Evolutionary conservation across 23 tunicate species (phyloP), one percentile per base, ranked within the genome.

Genomic region (Ciona savignyi): DNA sequence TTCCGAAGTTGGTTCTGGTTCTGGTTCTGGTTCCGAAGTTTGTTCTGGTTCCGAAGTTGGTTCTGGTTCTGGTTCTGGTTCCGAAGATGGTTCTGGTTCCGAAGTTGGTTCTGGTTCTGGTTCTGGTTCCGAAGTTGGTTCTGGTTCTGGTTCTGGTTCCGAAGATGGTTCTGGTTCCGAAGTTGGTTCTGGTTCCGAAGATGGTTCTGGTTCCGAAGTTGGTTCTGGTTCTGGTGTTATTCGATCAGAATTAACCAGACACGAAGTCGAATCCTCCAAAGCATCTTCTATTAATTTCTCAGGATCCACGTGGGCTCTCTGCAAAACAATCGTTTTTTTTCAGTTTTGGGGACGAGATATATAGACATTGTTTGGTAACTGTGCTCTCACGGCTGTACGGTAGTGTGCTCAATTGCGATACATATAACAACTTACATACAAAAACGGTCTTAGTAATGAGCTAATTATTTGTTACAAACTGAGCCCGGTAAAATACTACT

Each of bases 11-110:
- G 74, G 74, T 30, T 70, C 27, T 33, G 51, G 51, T 30, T 31
- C 3, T 70, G 9, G 9, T 25, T 33, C 4, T 4, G 74, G 74
- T 2, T 70, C 35, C 21, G 21, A 20, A 33, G 35, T 2, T 30
- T 51, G 74, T 31, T 70, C 74, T 33, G 74, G 74, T 70, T 70
- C 74, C 32, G 22, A n/a, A 25, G 56, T 22, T 70, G 74, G 74
- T 34, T 70, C 74, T n/a, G 72, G 72, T 68, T 68, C 68, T 4
- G 6, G 6, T 6, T 15, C 4, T 64, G 68, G 68, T 64, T 64
- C 68, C 9, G n/a, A 6, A 64, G 27, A 64, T 64, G 28, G 28
- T 64, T 64, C 28, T 64, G 68, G 68, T 64, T 64, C 68, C n/a
- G 11, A 9, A 42, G 56, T 6, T 42, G 82, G 66, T 78, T 72